Base-by-base conservation (phyloP, 2,888 invertebrate species). In the Mystacides longicornis region DNA sequence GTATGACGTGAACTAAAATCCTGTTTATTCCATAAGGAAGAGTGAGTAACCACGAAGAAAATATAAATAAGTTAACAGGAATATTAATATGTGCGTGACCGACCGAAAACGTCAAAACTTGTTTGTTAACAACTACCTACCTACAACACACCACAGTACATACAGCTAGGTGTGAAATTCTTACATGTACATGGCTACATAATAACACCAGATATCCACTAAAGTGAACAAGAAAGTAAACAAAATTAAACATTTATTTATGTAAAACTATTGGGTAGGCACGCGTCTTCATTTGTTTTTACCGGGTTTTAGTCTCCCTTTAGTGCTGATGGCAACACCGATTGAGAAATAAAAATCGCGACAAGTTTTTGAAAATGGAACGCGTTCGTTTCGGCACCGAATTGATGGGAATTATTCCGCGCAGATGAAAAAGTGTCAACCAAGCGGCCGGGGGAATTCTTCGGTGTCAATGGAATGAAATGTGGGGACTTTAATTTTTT, bases 271-370 rank as follows among this genome's bases (percentile, higher is more conserved):
- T 37, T 37, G 37, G 4, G 37, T 37, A 37, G 37, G 37, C 37
- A 37, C 37, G 37, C 37, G 45, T 45, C 20, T 48, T 23, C 19
- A 20, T 19, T 11, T 20, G 20, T 48, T 48, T 23, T 48, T 48
- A 23, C 23, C 18, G 18, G 7, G 2, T 48, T 23, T 18, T 4
- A 46, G 18, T 9, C 21, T 22, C 23, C 48, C 21, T 48, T 16
- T 48, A 23, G n/a, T 23, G 20, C 20, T 33, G 20, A 19, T 54
- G 49, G 54, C 49, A 49, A 54, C 54, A 27, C 49, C 54, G 54
- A 54, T 54, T 54, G 54, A 54, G 54, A 54, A 54, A 54, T 54
- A 54, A 56, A 56, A 56, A 56, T 52, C 46, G 52, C 52, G 52
- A 49, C 52, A 52, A 46, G 52, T 56, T 56, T 52, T 56, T 52